Base-by-base conservation (phyloP, 2,888 invertebrate genomes). In the Phyllotreta striolata region DNA sequence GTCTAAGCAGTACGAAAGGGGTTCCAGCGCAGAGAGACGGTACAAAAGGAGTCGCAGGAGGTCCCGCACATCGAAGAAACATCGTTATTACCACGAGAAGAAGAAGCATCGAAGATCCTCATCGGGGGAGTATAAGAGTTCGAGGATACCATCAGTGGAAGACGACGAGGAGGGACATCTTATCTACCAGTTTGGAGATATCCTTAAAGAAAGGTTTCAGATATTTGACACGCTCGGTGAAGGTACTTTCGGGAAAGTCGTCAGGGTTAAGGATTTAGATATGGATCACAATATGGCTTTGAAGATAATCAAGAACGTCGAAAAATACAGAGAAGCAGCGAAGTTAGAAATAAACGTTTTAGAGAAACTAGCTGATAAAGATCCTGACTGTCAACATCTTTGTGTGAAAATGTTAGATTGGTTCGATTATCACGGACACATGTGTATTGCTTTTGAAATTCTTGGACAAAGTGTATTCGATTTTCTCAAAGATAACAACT, bases 111-210 rank as follows among this genome's bases (percentile, higher is more conserved):
- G 35, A 84, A 81, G 83, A 35, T 86, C 82, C 73, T 84, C 78
- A 80, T 86, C 77, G 80, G 84, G 78, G 24, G 24, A 24, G 24
- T 24, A 24, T 24, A 24, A 24, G 24, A 24, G 24, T 24, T 24
- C 24, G 2, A 24, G 24, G 4, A 24, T 24, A 24, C 24, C 24
- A 24, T 24, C 94, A 85, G 92, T 97, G 86, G 95, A 96, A 90
- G 97, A 99, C 89, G 98, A 99, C 89, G 93, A 93, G 87, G 98
- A 99, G 86, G 99, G 99, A 85, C 98, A 99, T 87, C 95, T 99
- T 87, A 93, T 99, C 85, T 99, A 98, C 92, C 92, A 93, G 87
- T 90, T 91, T 86, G 98, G 98, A 87, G 97, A 98, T 89, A 89
- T 96, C 87, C 93, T 99, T 86, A 94, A 95, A 90, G 93, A 95